These are phyloP conservation scores for Notodonta ziczac DNA, from an alignment of 2,888 invertebrate species.

Conservation along the genomic window DNA sequence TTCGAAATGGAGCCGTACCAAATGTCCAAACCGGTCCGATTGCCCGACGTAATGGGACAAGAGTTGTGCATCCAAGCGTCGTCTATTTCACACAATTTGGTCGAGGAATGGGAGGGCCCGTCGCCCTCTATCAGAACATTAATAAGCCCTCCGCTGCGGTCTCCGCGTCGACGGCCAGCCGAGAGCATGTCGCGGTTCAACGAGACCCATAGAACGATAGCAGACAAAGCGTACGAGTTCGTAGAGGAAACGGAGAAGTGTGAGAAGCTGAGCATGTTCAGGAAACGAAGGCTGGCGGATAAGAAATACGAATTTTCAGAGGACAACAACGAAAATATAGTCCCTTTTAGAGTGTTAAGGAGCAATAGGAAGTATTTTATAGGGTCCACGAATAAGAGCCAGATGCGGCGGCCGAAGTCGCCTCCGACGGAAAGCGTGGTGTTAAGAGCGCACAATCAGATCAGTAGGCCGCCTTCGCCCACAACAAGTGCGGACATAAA, in stretches of 20 bases:
- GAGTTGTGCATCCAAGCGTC: slow-evolving; percentile 78
- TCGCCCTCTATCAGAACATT: slow-evolving; percentile 77
- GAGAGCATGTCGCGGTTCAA: slow-evolving; percentile 82
- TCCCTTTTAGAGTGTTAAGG: slow-evolving; percentile 86
- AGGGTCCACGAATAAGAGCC: slow-evolving; percentile 64
- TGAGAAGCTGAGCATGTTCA: slow-evolving; percentile 93
- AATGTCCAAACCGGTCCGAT: slow-evolving; percentile 70
- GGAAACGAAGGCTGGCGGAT: slow-evolving; percentile 93
- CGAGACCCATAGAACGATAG: slow-evolving; percentile 82
- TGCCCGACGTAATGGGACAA: slow-evolving; percentile 77
- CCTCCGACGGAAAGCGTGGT: slow-evolving; percentile 76
- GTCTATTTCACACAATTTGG: slow-evolving; percentile 74
- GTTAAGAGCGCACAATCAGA: slow-evolving; percentile 76
- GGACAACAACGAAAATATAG: slow-evolving; percentile 88
- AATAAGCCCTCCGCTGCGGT: slow-evolving; percentile 77
- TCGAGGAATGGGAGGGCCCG: slow-evolving; percentile 82
- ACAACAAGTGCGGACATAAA: slow-evolving; percentile 60
- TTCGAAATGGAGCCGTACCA: slow-evolving; percentile 83
- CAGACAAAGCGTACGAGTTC: slow-evolving; percentile 93
- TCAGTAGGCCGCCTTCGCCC: slow-evolving; percentile 67
- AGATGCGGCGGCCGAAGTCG: slow-evolving; percentile 67
- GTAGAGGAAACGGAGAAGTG: slow-evolving; percentile 93
- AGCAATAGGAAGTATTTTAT: slow-evolving; percentile 82
- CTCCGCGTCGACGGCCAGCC: slow-evolving; percentile 75
- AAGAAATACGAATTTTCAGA: slow-evolving; percentile 97